Base-by-base conservation (phyloP, 2,888 invertebrate genomes). In the Limnephilus auricula region DNA sequence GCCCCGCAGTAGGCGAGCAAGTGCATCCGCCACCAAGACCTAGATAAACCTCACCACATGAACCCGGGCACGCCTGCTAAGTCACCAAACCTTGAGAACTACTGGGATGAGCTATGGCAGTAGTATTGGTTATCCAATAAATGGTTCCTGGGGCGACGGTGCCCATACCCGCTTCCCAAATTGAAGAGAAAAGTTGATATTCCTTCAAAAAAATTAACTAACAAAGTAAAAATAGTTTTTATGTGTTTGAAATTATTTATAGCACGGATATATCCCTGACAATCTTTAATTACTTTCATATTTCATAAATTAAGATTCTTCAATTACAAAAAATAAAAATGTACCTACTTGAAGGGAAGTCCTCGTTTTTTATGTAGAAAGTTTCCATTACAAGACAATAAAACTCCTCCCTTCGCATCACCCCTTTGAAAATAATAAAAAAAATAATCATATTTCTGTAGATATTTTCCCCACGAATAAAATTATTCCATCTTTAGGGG, bases 401-500 rank as follows among this genome's bases (percentile, higher is more conserved):
- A 65, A 65, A 65, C 25, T 65, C 34, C 82, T 25, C 34, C 31
- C 85, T 12, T 86, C 15, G 18, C 13, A 86, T 50, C 15, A 40
- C 34, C 34, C 25, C 85, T 45, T 50, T 50, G 31, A 45, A 40
- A 37, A 86, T 34, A n/a, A n/a, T n/a, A n/a, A 84, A 30, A 40
- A 37, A 85, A 85, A 34, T 4, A 85, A 10, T 30, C 25, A 82
- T n/a, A 37, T 86, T 30, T 86, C 30, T 45, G 13, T 18, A 34
- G 79, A 79, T 45, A 89, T 34, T 79, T 89, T 30, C 89, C n/a
- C 79, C 10, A 37, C 79, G 40, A 79, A 79, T 30, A 15, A 89
- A 89, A 79, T 89, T 91, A 79, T 79, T 89, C 40, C 85, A 87
- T 87, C 89, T 79, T 90, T 45, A 32, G 88, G 79, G 87, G 88